Percentiles rank a stretch among this genome's conserved stretches.
phyloP scores from a whole-genome alignment of 2,797 vertebrate genomes.

The Peromyscus nudipes region DNA sequence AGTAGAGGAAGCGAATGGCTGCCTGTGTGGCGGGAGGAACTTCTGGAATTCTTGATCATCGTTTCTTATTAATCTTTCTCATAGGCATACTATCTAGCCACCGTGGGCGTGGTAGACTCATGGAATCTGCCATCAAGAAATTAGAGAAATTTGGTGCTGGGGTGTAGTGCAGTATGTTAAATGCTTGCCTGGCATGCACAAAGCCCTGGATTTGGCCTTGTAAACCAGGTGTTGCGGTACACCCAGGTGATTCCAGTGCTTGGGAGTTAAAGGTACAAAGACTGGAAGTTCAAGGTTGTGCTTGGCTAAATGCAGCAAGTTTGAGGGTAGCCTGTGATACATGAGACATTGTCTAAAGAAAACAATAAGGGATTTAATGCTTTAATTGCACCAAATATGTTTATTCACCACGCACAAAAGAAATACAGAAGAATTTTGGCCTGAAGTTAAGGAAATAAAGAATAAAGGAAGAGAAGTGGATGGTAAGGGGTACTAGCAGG shows the following conservation, averaged over 20 bases:
- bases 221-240: not conserved
- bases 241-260: not conserved
- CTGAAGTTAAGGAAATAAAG: conserved; percentile 31
- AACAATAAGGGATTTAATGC: not conserved
- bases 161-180: not conserved
- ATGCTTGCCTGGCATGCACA: not conserved
- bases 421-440: not conserved
- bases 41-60: not conserved
- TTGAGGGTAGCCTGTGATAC: not conserved
- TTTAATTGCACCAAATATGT: not conserved
- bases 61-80: not conserved
- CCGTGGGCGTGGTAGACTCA: not conserved
- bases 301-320: not conserved
- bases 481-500: not conserved
- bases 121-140: not conserved
- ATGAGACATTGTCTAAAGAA: not conserved
- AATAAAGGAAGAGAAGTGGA: not conserved
- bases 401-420: not conserved
- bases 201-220: not conserved
- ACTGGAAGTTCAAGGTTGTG: not conserved
- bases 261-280: not conserved
- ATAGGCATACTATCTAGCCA: not conserved
- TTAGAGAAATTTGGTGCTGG: not conserved
- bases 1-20: not conserved
- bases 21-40: not conserved